Base-by-base conservation (phyloP, 2,797 vertebrate genomes). In the Parotocinclus haroldoi region DNA sequence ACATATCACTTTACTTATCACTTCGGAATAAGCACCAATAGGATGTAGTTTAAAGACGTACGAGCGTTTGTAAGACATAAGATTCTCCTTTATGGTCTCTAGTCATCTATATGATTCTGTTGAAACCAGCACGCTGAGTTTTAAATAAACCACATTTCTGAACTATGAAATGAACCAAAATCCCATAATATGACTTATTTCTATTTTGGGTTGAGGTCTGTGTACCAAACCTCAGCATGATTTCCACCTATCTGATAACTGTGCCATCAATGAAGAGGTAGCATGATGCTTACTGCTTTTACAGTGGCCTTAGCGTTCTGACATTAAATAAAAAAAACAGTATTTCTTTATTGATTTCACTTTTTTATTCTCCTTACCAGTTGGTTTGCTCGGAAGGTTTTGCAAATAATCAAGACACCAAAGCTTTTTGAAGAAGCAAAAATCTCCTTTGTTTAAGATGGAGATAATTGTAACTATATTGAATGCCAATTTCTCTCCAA, bases 181-280 rank as follows among this genome's bases (percentile, higher is more conserved):
- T 55, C 42, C 36, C 48, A 55, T 79, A 75, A 12, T 74, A 79
- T 59, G 52, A 44, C 54, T 55, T 48, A 5, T 2, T 27, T 27
- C 14, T 51, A 48, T 69, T 64, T 40, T 70, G 79, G 78, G 75
- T 82, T 76, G 75, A 78, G 80, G 86, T 78, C 78, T 73, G 27
- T 56, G 39, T 74, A 18, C 48, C 46, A 19, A 9, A 61, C 67
- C 72, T 71, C 69, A 72, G 80, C 72, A 69, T 54, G 79, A 82
- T 56, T 57, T 77, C 74, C 79, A 78, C 71, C 77, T 76, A 82
- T 84, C 80, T 84, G 79, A 84, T 87, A 86, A 85, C 46, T 78
- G 78, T 74, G 83, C 85, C 85, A 79, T 87, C 86, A 85, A 44
- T n/a, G 6, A 46, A 44, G 65, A 62, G 56, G 58, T 71, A 67